phyloP scores from a whole-genome alignment of 2,888 invertebrate species.

The Hirtodrosophila trivittata region DNA sequence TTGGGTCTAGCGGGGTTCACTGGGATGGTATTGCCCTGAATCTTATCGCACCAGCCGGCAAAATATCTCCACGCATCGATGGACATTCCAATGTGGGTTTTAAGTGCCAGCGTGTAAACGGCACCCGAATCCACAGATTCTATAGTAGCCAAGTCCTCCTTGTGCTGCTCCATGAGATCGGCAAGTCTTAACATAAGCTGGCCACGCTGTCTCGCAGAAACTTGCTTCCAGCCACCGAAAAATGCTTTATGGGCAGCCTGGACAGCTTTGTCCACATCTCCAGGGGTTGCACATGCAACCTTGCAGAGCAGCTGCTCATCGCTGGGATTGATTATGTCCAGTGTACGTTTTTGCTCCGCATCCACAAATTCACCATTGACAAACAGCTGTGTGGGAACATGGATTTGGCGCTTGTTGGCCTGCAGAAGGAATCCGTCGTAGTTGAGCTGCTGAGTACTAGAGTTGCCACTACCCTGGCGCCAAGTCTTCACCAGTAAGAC shows the following conservation, averaged over 20 bases:
- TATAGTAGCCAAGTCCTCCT: slow-evolving; percentile 97
- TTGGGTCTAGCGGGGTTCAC: slow-evolving; percentile 96
- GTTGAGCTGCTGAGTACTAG: slow-evolving; percentile 84
- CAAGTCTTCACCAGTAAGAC: slow-evolving; percentile 87
- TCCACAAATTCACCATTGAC: slow-evolving; percentile 95
- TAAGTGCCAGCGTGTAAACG: slow-evolving; percentile 97
- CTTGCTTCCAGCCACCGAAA: slow-evolving; percentile 96
- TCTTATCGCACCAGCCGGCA: slow-evolving; percentile 98
- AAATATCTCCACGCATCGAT: slow-evolving; percentile 98
- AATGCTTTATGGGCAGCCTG: slow-evolving; percentile 94
- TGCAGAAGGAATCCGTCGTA: slow-evolving; percentile 91
- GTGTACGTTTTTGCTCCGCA: slow-evolving; percentile 87
- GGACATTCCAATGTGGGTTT: slow-evolving; percentile 99
- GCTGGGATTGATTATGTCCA: slow-evolving; percentile 91
- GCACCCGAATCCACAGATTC: slow-evolving; percentile 97
- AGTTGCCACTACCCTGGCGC: slow-evolving; percentile 86
- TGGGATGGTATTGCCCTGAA: slow-evolving; percentile 95
- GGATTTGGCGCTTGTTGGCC: slow-evolving; percentile 92
- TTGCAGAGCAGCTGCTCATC: slow-evolving; percentile 92
- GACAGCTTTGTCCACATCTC: slow-evolving; percentile 95
- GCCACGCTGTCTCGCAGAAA: slow-evolving; percentile 96
- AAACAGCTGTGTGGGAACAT: slow-evolving; percentile 95
- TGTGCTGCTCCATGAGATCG: slow-evolving; percentile 96
- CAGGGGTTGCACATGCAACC: slow-evolving; percentile 89
- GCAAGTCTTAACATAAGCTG: slow-evolving; percentile 93